Percentiles rank a stretch among this genome's conserved stretches.
These are phyloP conservation scores for Nephrotoma flavescens DNA, from an alignment of 2,888 invertebrate species.

Conservation along the genomic window DNA sequence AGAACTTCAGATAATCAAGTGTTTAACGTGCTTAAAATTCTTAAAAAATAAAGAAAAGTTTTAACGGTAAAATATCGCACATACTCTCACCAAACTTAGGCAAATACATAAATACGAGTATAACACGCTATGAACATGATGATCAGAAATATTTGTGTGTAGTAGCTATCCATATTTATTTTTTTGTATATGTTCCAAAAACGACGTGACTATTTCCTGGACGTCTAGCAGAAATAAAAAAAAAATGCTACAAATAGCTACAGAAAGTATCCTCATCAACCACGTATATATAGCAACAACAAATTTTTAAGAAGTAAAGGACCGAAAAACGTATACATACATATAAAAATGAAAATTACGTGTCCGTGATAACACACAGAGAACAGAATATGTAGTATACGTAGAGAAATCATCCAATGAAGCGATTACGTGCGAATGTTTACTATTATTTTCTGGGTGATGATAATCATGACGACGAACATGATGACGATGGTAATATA, in stretches of 20 bases:
- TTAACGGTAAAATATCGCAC: not conserved
- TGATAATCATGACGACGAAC: not conserved
- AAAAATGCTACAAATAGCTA: not conserved
- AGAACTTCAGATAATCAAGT: not conserved
- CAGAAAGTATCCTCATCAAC: not conserved
- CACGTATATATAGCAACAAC: not conserved
- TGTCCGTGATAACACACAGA: constrained; percentile 3
- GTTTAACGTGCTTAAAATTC: constrained; percentile 4
- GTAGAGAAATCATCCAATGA: not conserved
- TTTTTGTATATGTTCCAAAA: not conserved
- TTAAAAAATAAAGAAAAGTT: not conserved
- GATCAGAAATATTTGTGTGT: not conserved
- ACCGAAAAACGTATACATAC: not conserved
- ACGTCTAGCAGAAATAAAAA: not conserved
- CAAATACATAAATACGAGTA: too few relatives aligned
- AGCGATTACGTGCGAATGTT: constrained; percentile 4
- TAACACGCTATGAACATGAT: not conserved
- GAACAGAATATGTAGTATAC: not conserved
- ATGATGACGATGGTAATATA: not conserved
- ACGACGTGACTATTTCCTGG: constrained; percentile 5
- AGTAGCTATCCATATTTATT: not conserved
- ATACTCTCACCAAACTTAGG: not conserved
- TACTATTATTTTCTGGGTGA: not conserved
- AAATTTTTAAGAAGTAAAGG: not conserved
- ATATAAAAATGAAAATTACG: constrained; percentile 1